A percentile compares a stretch with the other conserved stretches of the same genome.
phyloP scores from a whole-genome alignment of 2,888 invertebrate species.

The Chaetogeoica ovagalla region DNA sequence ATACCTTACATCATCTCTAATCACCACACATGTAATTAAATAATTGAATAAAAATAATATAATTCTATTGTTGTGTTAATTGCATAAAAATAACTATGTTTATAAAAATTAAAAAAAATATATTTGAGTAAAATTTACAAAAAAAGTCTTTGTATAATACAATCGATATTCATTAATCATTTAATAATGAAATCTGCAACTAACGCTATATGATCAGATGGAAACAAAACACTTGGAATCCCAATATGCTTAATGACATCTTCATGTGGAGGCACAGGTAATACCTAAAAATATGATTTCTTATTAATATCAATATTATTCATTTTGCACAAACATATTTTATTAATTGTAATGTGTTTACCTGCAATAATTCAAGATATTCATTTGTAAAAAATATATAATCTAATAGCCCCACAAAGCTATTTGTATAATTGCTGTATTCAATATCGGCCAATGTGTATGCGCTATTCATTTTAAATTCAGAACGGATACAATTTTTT shows the following conservation, averaged over 20 bases:
- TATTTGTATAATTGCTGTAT: slow-evolving; percentile 33
- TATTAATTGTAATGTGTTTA: background rate
- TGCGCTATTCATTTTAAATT: slow-evolving; percentile 6
- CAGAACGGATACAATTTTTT: background rate
- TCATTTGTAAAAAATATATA: slow-evolving; percentile 40
- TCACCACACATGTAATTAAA: too few relatives aligned
- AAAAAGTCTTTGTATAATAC: too few relatives aligned
- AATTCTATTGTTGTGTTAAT: too few relatives aligned
- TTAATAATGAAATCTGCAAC: slow-evolving; percentile 70
- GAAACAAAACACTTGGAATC: slow-evolving; percentile 85
- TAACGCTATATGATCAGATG: slow-evolving; percentile 91
- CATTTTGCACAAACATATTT: background rate
- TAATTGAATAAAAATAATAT: too few relatives aligned
- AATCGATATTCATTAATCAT: too few relatives aligned
- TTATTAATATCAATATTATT: background rate
- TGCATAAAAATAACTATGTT: too few relatives aligned
- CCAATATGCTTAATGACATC: slow-evolving; percentile 75
- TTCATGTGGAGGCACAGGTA: slow-evolving; percentile 79
- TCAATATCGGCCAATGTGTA: background rate
- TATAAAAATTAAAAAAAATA: too few relatives aligned
- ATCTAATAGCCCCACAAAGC: slow-evolving; percentile 21
- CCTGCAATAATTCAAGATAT: slow-evolving; percentile 44
- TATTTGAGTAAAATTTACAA: too few relatives aligned
- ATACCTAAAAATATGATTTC: slow-evolving; percentile 63
- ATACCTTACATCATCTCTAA: too few relatives aligned